A percentile compares a stretch with the other conserved stretches of the same genome.
phyloP scores from a whole-genome alignment of 2,797 vertebrate species.

The Monodelphis domestica region DNA sequence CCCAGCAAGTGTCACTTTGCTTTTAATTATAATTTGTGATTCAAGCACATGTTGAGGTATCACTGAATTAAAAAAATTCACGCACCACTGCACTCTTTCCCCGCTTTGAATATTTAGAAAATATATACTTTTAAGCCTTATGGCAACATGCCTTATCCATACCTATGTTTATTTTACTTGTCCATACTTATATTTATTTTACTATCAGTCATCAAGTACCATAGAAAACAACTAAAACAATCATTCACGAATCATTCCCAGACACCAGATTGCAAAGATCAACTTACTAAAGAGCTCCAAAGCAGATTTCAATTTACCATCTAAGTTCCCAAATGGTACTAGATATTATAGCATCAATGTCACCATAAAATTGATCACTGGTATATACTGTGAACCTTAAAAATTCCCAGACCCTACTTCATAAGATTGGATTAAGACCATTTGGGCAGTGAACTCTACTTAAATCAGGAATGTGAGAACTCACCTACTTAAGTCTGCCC shows the following conservation, averaged over 20 bases:
- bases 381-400: too few species aligned
- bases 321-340: conserved; percentile 62
- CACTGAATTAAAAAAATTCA: conserved; percentile 27
- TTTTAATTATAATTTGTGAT: conserved; percentile 35
- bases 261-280: conserved; percentile 46
- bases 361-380: conserved; percentile 41
- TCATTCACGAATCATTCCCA: conserved; percentile 32
- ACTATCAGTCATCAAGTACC: conserved; percentile 28
- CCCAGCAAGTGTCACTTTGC: background rate
- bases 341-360: conserved; percentile 18
- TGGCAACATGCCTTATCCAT: conserved; percentile 37
- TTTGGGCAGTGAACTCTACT: too few species aligned
- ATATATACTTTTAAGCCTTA: conserved; percentile 44
- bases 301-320: conserved; percentile 57
- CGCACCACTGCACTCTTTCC: conserved; percentile 47
- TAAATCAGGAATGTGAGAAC: too few species aligned
- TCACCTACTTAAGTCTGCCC: too few species aligned
- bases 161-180: too few species aligned
- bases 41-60: background rate
- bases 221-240: conserved; percentile 40
- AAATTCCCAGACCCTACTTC: too few species aligned
- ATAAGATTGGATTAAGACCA: too few species aligned
- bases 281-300: conserved; percentile 34
- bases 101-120: conserved; percentile 23
- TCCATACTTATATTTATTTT: conserved; percentile 50